Evolutionary conservation across 2,888 invertebrate species (phyloP), one percentile per base, ranked within the genome.

Genomic region (Ectropis crepuscularia): DNA sequence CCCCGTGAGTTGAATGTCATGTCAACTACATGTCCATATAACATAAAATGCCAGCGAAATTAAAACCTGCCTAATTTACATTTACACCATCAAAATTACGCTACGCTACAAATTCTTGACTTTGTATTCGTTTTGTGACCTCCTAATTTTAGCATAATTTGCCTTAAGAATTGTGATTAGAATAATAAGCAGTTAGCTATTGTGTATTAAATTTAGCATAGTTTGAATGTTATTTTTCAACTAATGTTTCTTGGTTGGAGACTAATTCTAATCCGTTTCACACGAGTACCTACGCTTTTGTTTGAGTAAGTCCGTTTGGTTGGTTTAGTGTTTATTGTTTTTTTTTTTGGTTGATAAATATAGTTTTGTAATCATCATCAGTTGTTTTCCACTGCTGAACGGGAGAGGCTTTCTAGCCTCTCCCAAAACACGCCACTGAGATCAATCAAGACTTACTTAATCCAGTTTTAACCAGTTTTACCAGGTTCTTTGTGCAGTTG

Each of bases 141-240:
- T 53, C 48, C 61, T 71, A 70, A 74, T 71, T 77, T 69, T 48
- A 59, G 53, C 53, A 63, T 75, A 72, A 75, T 75, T 75, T 71
- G 61, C 46, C 41, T 46, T 53, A 50, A 37, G 61, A 11, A 51
- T 57, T 66, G 69, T 55, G 59, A 54, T 50, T 16, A 57, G 69
- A 75, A 74, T 75, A 46, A 53, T 36, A 67, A 76, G 48, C 63
- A 60, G 57, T 12, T 28, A 61, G 55, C 39, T 41, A 48, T 43
- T 57, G 63, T 61, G 59, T 45, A 37, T 46, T 37, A 36, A 10
- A 49, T 43, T 53, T 57, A 4, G 11, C 50, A 42, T 43, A 9
- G 45, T 37, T 55, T 11, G 39, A 6, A 16, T 6, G 55, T 47
- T 41, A 41, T 55, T 55, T 55, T 39, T 54, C n/a, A 28, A 41